Percentiles rank a stretch among this genome's conserved stretches.
Conservation (phyloP, 1,140 invertebrate genomes). For the Calliphora vicina region DNA sequence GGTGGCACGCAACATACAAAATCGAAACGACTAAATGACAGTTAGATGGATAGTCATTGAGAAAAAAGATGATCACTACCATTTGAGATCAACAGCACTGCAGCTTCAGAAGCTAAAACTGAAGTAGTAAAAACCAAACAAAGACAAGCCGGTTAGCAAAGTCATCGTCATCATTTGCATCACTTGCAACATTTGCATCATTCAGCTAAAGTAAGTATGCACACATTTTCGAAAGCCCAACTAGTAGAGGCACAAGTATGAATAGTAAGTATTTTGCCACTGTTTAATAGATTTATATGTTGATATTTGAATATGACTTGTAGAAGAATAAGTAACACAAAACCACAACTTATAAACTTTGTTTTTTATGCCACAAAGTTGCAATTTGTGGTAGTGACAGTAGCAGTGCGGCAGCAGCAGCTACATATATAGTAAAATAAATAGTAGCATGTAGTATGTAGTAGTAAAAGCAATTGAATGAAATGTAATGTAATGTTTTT, state of each 20-base stretch:
- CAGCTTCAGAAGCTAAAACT: not conserved
- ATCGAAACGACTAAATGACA: not conserved
- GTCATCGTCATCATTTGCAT: conserved; percentile 4
- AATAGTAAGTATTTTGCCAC: conserved; percentile 1
- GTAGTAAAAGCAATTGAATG: conserved; percentile 5
- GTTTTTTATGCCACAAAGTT: not conserved
- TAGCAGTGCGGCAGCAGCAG: not conserved
- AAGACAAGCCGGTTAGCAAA: conserved; percentile 5
- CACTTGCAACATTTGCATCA: not conserved
- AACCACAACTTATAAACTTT: not conserved
- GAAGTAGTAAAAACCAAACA: conserved; percentile 4
- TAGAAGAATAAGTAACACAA: not conserved
- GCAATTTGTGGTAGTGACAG: conserved; percentile 1
- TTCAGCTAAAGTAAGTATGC: not conserved
- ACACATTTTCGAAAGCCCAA: not conserved
- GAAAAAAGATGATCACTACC: conserved; percentile 7
- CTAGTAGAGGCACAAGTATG: not conserved
- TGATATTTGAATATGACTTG: not conserved
- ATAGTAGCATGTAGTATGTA: not conserved
- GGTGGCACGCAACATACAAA: conserved; percentile 11
- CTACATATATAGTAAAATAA: not conserved
- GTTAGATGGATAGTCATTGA: conserved; percentile 16
- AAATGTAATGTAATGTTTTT: not conserved
- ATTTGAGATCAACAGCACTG: not conserved
- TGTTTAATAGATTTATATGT: not conserved